Evolutionary conservation across 2,113 vertebrate genomes (phyloP).

Genomic region (Rattus rattus): DNA sequence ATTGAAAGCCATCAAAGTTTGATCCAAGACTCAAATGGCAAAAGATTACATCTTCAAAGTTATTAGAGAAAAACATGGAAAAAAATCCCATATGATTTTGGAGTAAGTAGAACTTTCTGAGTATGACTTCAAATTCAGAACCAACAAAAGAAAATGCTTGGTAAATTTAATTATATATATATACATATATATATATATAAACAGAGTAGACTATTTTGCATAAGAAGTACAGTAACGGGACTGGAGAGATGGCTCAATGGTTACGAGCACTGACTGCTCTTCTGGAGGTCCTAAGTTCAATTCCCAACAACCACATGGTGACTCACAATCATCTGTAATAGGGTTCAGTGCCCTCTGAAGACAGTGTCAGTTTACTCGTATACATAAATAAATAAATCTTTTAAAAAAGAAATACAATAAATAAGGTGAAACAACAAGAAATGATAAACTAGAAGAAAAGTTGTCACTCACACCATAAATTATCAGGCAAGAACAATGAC

Average conservation of each 20-base stretch:
- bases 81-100: not conserved
- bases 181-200: conserved; percentile 54
- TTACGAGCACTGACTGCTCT: too few relatives aligned
- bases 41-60: conserved; percentile 37
- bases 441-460: conserved; percentile 40
- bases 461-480: conserved; percentile 1
- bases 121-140: conserved; percentile 19
- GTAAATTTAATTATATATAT: conserved; percentile 53
- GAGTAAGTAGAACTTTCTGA: conserved; percentile 35
- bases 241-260: too few relatives aligned
- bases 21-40: conserved; percentile 17
- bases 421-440: conserved; percentile 9
- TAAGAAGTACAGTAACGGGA: not conserved
- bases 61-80: not conserved
- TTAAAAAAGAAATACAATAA: not conserved
- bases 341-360: too few relatives aligned
- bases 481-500: not conserved
- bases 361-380: too few relatives aligned
- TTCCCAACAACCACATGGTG: too few relatives aligned
- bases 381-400: too few relatives aligned
- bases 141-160: conserved; percentile 21
- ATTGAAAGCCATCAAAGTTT: not conserved
- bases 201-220: not conserved
- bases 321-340: too few relatives aligned
- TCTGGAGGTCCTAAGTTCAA: too few relatives aligned